Percentiles rank a stretch among this genome's conserved stretches.
phyloP scores from a whole-genome alignment of 2,888 invertebrate species.

The Heliconius cydno region DNA sequence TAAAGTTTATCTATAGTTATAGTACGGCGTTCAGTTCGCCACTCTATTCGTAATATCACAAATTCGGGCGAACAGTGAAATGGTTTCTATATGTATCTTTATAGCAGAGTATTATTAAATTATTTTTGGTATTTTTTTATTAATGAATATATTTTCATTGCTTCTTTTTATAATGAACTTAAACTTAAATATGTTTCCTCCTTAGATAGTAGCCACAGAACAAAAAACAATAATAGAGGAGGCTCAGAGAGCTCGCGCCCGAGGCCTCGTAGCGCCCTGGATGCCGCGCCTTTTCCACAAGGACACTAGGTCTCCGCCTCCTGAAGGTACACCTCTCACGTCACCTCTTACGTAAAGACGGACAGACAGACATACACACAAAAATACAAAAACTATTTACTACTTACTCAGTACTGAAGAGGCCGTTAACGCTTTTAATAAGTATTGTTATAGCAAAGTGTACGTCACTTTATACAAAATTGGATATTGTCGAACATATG shows the following conservation, averaged over 20 bases:
- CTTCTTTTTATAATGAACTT: not conserved
- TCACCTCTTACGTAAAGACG: too few relatives aligned
- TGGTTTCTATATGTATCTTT: not conserved
- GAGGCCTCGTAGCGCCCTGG: constrained; percentile 87
- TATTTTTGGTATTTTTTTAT: not conserved
- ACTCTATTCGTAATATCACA: not conserved
- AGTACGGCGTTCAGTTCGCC: not conserved
- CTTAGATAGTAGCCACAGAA: constrained; percentile 91
- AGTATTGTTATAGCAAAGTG: too few relatives aligned
- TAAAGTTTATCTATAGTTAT: not conserved
- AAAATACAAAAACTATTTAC: not conserved
- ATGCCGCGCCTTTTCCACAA: constrained; percentile 86
- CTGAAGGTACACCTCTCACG: constrained; percentile 58
- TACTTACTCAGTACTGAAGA: too few relatives aligned
- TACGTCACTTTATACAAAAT: too few relatives aligned
- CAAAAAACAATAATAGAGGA: constrained; percentile 96
- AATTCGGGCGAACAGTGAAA: not conserved
- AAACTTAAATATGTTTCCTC: not conserved
- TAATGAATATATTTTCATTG: too few relatives aligned
- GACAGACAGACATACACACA: not conserved
- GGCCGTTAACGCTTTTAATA: too few relatives aligned
- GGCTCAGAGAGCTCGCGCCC: constrained; percentile 89
- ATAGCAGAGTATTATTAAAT: not conserved
- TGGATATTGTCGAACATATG: too few relatives aligned
- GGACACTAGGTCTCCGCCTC: constrained; percentile 51